Conservation (phyloP, 2,888 invertebrate species). For the Andrena flavipes region DNA sequence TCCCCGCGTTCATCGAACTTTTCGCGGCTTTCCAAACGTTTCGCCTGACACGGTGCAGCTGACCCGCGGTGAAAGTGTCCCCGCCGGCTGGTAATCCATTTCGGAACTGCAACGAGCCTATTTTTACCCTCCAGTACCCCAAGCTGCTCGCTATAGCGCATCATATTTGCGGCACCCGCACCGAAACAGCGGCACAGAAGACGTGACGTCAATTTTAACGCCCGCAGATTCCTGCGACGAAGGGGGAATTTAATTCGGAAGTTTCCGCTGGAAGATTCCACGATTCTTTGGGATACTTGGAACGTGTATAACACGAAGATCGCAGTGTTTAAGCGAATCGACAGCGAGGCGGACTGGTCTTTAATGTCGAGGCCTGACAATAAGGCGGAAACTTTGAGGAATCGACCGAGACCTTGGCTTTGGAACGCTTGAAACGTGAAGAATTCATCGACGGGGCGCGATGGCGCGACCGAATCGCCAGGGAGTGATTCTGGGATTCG, state of each 20-base stretch:
- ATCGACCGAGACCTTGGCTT: constrained; percentile 39
- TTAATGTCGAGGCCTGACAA: not conserved
- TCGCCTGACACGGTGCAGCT: not conserved
- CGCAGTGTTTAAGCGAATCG: not conserved
- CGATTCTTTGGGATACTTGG: not conserved
- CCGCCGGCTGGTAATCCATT: not conserved
- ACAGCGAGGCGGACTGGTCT: not conserved
- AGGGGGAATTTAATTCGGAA: not conserved
- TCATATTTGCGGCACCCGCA: too few species aligned
- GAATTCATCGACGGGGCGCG: constrained; percentile 6
- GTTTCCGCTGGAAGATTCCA: not conserved
- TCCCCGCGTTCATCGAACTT: not conserved
- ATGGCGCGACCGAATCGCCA: constrained; percentile 12
- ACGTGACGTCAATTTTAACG: too few species aligned
- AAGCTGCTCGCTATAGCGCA: too few species aligned
- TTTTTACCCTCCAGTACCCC: constrained; percentile 1
- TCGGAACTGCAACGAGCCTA: not conserved
- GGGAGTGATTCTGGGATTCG: not conserved
- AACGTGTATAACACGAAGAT: not conserved
- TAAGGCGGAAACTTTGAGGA: not conserved
- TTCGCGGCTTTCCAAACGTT: constrained; percentile 14
- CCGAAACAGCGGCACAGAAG: too few species aligned
- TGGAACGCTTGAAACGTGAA: not conserved
- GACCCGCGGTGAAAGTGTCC: constrained; percentile 38
- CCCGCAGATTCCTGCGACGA: not conserved